A percentile compares a stretch with the other conserved stretches of the same genome.
Conservation (phyloP, 2,797 vertebrate genomes). For the Iguana delicatissima region DNA sequence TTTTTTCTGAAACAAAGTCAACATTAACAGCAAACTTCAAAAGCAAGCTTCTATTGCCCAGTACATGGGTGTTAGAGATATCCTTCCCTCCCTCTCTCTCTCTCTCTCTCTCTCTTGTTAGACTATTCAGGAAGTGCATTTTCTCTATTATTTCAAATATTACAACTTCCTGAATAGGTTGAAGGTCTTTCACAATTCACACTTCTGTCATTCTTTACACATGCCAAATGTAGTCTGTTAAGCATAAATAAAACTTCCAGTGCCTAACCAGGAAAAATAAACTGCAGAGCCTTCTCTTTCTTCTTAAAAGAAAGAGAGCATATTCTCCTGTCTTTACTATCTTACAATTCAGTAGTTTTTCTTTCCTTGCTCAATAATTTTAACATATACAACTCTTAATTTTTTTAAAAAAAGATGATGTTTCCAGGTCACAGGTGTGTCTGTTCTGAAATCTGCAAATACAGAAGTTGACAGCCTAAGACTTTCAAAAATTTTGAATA, state of each 20-base stretch:
- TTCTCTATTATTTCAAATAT: slow-evolving; percentile 84
- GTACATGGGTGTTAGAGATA: slow-evolving; percentile 24
- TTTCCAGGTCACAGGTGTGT: background rate
- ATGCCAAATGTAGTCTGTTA: slow-evolving; percentile 83
- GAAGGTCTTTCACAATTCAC: slow-evolving; percentile 85
- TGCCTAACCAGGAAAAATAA: slow-evolving; percentile 82
- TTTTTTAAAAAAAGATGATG: background rate
- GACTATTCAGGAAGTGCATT: slow-evolving; percentile 73
- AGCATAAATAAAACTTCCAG: slow-evolving; percentile 85
- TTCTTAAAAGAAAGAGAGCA: slow-evolving; percentile 73
- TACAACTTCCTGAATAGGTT: slow-evolving; percentile 85
- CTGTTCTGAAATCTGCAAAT: background rate
- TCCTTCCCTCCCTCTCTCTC: background rate
- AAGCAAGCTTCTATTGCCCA: slow-evolving; percentile 47
- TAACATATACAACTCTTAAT: slow-evolving; percentile 41
- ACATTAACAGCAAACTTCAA: slow-evolving; percentile 69
- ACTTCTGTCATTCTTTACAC: slow-evolving; percentile 82
- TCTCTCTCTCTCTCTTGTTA: slow-evolving; percentile 59
- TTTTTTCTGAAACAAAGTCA: slow-evolving; percentile 32
- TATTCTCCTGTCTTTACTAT: slow-evolving; percentile 31
- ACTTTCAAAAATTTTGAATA: too few species aligned
- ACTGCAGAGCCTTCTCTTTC: slow-evolving; percentile 78
- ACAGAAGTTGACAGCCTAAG: background rate
- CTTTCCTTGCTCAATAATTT: slow-evolving; percentile 60
- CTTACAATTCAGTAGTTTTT: slow-evolving; percentile 65